These are phyloP conservation scores for Hiodon tergisus DNA, from an alignment of 2,113 vertebrate species.

Conservation along the genomic window DNA sequence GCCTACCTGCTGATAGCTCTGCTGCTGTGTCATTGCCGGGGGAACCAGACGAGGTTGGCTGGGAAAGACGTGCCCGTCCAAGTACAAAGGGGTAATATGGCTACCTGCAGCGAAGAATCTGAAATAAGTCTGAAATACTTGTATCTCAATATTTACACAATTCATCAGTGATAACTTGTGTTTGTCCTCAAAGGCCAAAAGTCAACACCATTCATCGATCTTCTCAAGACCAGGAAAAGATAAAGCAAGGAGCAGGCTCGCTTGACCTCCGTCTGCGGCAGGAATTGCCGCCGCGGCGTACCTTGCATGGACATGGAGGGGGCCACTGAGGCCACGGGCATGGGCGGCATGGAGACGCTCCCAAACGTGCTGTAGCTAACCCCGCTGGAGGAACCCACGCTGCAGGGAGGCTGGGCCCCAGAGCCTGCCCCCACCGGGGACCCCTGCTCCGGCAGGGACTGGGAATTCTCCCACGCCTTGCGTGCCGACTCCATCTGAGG, in stretches of 20 bases:
- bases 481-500: slow-evolving; percentile 94
- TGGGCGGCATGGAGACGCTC: slow-evolving; percentile 90
- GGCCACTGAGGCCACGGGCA: slow-evolving; percentile 94
- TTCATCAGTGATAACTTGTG: too few relatives aligned
- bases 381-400: slow-evolving; percentile 81
- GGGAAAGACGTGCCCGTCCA: slow-evolving; percentile 91
- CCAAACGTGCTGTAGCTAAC: slow-evolving; percentile 96
- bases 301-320: slow-evolving; percentile 97
- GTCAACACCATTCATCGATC: neutral
- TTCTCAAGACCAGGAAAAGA: neutral
- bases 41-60: slow-evolving; percentile 93
- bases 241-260: neutral
- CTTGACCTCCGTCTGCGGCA: neutral
- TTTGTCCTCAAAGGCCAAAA: too few relatives aligned
- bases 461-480: slow-evolving; percentile 98
- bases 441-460: slow-evolving; percentile 90
- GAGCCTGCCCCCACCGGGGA: slow-evolving; percentile 76
- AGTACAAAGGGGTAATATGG: slow-evolving; percentile 89
- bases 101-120: slow-evolving; percentile 65
- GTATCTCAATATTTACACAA: too few relatives aligned
- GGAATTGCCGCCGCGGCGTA: slow-evolving; percentile 37
- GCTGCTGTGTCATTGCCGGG: slow-evolving; percentile 90
- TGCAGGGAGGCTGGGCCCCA: slow-evolving; percentile 81
- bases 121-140: too few relatives aligned
- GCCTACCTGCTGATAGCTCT: slow-evolving; percentile 89